Conservation (phyloP, 2,888 invertebrate genomes). For the Dysmachus trigonus region DNA sequence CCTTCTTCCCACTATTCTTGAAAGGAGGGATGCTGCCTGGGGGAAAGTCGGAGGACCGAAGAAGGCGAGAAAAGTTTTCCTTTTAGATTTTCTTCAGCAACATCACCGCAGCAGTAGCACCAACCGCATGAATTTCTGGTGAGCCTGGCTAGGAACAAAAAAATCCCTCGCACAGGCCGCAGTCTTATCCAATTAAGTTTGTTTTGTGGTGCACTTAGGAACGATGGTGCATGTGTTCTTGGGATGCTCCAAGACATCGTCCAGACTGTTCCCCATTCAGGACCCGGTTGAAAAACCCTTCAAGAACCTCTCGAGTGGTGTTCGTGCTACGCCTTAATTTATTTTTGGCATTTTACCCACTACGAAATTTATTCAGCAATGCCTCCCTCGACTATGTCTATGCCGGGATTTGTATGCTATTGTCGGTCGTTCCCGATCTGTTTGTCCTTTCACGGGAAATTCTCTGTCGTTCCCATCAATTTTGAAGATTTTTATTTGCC, state of each 20-base stretch:
- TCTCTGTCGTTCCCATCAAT: not conserved
- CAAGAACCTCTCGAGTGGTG: slow-evolving; percentile 16
- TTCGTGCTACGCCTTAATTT: slow-evolving; percentile 8
- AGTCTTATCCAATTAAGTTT: slow-evolving; percentile 62
- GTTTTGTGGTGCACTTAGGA: slow-evolving; percentile 67
- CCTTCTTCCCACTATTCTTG: not conserved
- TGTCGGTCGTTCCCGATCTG: not conserved
- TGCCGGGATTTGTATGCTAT: not conserved
- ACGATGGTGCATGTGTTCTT: slow-evolving; percentile 68
- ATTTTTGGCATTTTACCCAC: not conserved
- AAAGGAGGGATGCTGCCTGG: not conserved
- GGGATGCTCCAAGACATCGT: slow-evolving; percentile 68
- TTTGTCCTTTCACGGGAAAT: not conserved
- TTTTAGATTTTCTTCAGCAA: slow-evolving; percentile 68
- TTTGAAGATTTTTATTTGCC: not conserved
- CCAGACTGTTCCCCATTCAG: slow-evolving; percentile 60
- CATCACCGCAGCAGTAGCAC: slow-evolving; percentile 72
- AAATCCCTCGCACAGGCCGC: slow-evolving; percentile 67
- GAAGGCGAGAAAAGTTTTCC: slow-evolving; percentile 63
- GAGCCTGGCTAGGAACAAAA: slow-evolving; percentile 73
- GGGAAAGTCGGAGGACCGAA: not conserved
- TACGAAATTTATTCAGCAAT: not conserved
- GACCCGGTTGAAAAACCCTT: slow-evolving; percentile 18
- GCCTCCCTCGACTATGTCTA: not conserved
- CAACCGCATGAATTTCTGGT: slow-evolving; percentile 76